Evolutionary conservation across 2,797 vertebrate genomes (phyloP).

Genomic region (Pseudochirops cupreus): DNA sequence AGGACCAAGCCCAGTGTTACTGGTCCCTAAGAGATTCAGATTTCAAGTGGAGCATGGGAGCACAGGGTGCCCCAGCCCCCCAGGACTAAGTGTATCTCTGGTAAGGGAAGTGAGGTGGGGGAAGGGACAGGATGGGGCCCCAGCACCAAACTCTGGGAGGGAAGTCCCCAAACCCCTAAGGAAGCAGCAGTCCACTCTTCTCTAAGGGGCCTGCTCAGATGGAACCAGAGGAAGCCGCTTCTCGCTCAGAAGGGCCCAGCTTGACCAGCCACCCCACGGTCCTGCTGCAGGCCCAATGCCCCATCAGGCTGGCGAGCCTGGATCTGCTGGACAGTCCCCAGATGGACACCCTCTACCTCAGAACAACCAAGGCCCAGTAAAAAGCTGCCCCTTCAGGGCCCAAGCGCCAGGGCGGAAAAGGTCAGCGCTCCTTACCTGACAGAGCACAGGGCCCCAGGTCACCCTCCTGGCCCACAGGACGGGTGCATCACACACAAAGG

Average conservation of each 20-base stretch:
- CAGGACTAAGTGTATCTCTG: background rate
- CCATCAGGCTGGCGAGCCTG: background rate
- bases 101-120: background rate
- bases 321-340: background rate
- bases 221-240: slow-evolving; percentile 67
- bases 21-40: background rate
- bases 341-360: background rate
- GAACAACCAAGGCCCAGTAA: background rate
- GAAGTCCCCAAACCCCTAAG: slow-evolving; percentile 68
- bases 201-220: slow-evolving; percentile 51
- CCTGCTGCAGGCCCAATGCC: background rate
- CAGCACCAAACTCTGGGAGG: background rate
- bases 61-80: background rate
- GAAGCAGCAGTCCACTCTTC: slow-evolving; percentile 14
- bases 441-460: background rate
- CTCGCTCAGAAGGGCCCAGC: background rate
- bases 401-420: background rate
- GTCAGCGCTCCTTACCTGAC: background rate
- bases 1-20: background rate
- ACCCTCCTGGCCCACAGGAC: background rate
- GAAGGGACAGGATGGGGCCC: slow-evolving; percentile 4
- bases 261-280: background rate
- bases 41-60: background rate
- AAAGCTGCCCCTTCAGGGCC: background rate
- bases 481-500: slow-evolving; percentile 23